These are phyloP conservation scores for Tetheella fluctuosa DNA, from an alignment of 2,888 invertebrate species.

Conservation along the genomic window DNA sequence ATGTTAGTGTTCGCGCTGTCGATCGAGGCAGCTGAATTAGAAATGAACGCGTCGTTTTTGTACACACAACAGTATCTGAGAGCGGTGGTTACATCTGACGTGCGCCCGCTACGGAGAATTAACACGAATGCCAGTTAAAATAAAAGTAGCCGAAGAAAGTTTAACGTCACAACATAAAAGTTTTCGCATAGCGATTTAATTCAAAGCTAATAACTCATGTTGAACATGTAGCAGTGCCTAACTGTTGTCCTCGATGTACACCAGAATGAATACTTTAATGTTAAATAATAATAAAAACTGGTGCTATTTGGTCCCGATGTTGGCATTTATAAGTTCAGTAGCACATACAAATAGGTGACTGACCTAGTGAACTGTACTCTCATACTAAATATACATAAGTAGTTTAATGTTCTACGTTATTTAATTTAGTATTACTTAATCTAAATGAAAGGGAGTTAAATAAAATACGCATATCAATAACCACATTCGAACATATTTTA, in stretches of 20 bases:
- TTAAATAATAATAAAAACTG: neutral
- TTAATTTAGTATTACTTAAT: too few species aligned
- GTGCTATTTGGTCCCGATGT: neutral
- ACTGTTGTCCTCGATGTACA: constrained; percentile 49
- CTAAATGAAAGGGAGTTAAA: constrained; percentile 16
- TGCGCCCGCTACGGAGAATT: constrained; percentile 64
- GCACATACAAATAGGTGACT: neutral
- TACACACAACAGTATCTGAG: constrained; percentile 13
- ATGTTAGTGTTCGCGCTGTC: constrained; percentile 40
- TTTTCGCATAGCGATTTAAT: constrained; percentile 67
- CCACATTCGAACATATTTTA: constrained; percentile 81
- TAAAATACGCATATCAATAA: constrained; percentile 47
- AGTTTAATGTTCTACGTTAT: too few species aligned
- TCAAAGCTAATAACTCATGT: constrained; percentile 67
- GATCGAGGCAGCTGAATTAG: constrained; percentile 42
- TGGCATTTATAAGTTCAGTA: neutral
- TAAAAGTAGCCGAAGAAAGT: constrained; percentile 75
- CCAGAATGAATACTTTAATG: constrained; percentile 17
- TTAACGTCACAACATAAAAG: constrained; percentile 71
- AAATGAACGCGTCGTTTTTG: constrained; percentile 18
- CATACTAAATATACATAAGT: neutral
- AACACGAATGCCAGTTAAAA: constrained; percentile 67
- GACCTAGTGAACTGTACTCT: neutral
- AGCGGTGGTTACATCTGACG: constrained; percentile 42
- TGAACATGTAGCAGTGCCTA: constrained; percentile 49